A percentile compares a stretch with the other conserved stretches of the same genome.
phyloP scores from a whole-genome alignment of 2,113 vertebrate species.

The Kryptolebias marmoratus region DNA sequence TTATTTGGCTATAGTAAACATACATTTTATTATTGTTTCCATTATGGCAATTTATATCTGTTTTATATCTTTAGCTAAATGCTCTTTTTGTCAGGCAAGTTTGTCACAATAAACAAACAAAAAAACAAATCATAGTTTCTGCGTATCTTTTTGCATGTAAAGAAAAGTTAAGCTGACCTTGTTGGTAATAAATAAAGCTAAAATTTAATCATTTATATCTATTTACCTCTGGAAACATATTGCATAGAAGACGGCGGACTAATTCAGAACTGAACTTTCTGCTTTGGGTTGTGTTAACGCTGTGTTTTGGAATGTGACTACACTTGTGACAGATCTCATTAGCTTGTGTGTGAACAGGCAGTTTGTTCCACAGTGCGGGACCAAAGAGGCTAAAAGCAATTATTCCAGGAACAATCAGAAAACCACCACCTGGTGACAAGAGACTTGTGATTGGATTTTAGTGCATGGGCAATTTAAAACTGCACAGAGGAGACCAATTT shows the following conservation, averaged over 20 bases:
- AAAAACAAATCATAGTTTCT: background rate
- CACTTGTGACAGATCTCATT: constrained; percentile 7
- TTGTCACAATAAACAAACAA: background rate
- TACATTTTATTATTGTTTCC: too few species aligned
- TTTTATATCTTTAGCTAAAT: background rate
- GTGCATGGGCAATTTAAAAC: constrained; percentile 7
- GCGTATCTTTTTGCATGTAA: too few species aligned
- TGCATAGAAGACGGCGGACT: background rate
- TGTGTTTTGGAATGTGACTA: constrained; percentile 2
- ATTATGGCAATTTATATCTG: background rate
- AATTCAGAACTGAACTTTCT: background rate
- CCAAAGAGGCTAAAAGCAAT: constrained; percentile 9
- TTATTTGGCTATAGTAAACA: too few species aligned
- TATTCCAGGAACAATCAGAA: constrained; percentile 12
- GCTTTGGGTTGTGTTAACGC: background rate
- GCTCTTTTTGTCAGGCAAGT: background rate
- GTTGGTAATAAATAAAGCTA: background rate
- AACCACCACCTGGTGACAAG: constrained; percentile 9
- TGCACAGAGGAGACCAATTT: constrained; percentile 3
- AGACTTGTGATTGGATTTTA: constrained; percentile 7
- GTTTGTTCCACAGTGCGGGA: background rate
- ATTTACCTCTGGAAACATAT: background rate
- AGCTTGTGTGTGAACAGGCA: constrained; percentile 1
- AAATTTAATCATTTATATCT: background rate
- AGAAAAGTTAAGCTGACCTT: too few species aligned